A percentile compares a stretch with the other conserved stretches of the same genome.
Evolutionary conservation across 2,888 invertebrate species (phyloP).

Genomic region (Rhagium mordax): DNA sequence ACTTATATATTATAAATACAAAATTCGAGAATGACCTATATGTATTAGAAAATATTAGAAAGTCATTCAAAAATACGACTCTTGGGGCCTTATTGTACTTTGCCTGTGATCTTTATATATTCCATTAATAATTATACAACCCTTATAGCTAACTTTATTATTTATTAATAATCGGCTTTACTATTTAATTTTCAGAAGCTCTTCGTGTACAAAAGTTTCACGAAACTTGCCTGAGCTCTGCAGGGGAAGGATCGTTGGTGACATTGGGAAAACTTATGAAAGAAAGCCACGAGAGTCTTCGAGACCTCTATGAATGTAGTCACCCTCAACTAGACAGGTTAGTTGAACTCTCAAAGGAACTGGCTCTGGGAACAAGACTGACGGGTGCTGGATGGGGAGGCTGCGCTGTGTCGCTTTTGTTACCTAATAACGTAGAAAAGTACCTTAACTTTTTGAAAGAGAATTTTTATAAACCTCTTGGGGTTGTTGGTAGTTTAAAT

Average conservation of each 20-base stretch:
- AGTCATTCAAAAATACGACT: too few species aligned
- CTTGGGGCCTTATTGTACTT: too few species aligned
- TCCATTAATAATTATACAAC: too few species aligned
- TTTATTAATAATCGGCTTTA: not conserved
- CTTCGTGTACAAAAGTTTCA: slow-evolving; percentile 86
- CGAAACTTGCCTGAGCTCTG: slow-evolving; percentile 72
- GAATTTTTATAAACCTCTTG: slow-evolving; percentile 77
- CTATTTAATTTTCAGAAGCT: slow-evolving; percentile 79
- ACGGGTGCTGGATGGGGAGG: slow-evolving; percentile 99
- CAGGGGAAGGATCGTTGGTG: slow-evolving; percentile 69
- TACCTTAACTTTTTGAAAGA: slow-evolving; percentile 81
- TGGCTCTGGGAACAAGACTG: slow-evolving; percentile 84
- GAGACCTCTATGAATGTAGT: slow-evolving; percentile 92
- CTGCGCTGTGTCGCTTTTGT: slow-evolving; percentile 90
- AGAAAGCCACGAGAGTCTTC: slow-evolving; percentile 89
- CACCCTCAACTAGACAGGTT: slow-evolving; percentile 88
- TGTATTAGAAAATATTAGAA: too few species aligned
- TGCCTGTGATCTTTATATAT: too few species aligned
- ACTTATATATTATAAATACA: too few species aligned
- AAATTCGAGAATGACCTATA: too few species aligned
- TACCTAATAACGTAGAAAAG: slow-evolving; percentile 75
- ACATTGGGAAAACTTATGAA: slow-evolving; percentile 88
- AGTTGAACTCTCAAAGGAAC: slow-evolving; percentile 80
- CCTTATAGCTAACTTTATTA: too few species aligned
- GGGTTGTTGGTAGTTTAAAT: slow-evolving; percentile 70